Evolutionary conservation across 2,888 invertebrate species (phyloP).

Genomic region (Drosophila stalkeri): DNA sequence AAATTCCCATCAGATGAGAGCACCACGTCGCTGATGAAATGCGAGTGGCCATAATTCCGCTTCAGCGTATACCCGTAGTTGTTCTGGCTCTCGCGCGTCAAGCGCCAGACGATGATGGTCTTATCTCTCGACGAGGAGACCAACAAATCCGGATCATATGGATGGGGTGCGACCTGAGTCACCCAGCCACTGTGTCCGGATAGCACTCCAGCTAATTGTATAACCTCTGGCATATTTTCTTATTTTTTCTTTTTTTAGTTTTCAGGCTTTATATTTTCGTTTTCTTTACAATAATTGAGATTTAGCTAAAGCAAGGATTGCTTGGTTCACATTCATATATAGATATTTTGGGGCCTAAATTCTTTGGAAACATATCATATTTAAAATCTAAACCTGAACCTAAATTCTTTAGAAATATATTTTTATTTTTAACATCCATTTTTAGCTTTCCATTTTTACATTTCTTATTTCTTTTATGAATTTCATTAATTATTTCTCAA

Average conservation of each 20-base stretch:
- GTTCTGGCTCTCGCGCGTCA: slow-evolving; percentile 96
- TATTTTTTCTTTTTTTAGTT: neutral
- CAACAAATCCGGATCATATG: slow-evolving; percentile 98
- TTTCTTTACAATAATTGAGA: neutral
- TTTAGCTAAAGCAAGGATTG: slow-evolving; percentile 2
- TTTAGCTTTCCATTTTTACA: neutral
- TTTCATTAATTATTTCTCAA: neutral
- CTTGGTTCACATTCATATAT: neutral
- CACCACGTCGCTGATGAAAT: slow-evolving; percentile 99
- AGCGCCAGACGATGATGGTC: slow-evolving; percentile 98
- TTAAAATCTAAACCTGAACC: neutral
- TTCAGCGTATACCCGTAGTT: slow-evolving; percentile 98
- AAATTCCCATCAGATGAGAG: slow-evolving; percentile 99
- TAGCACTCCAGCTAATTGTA: slow-evolving; percentile 96
- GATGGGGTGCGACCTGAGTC: slow-evolving; percentile 99
- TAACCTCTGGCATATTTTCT: slow-evolving; percentile 91
- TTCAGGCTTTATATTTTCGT: neutral
- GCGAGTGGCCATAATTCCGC: slow-evolving; percentile 97
- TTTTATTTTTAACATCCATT: neutral
- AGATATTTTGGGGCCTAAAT: neutral
- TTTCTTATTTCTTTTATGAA: neutral
- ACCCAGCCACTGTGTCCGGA: slow-evolving; percentile 99
- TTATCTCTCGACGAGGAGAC: slow-evolving; percentile 97
- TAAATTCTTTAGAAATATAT: neutral
- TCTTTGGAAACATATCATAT: neutral